Conservation (phyloP, 2,797 vertebrate species). For the Halcyon smyrnensis region DNA sequence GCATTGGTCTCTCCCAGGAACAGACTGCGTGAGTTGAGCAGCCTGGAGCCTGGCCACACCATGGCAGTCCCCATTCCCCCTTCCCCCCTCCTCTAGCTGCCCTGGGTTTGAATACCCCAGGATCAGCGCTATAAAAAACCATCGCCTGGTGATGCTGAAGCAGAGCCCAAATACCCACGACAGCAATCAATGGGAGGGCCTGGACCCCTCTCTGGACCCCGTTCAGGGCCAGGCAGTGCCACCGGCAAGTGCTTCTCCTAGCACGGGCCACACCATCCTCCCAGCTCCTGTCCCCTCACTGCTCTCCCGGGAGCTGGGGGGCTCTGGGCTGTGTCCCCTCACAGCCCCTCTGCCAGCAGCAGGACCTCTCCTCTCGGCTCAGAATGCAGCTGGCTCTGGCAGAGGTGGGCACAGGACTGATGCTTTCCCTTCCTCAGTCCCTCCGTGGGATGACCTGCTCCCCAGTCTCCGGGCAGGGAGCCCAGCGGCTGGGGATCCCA, state of each 20-base stretch:
- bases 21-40: not conserved
- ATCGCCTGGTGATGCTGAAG: not conserved
- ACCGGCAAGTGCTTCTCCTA: not conserved
- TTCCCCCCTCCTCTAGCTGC: not conserved
- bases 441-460: not conserved
- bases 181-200: not conserved
- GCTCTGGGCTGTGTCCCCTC: not conserved
- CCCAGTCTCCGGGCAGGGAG: not conserved
- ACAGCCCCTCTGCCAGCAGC: not conserved
- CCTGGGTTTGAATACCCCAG: not conserved
- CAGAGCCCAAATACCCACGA: not conserved
- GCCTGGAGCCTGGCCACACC: not conserved
- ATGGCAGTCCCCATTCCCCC: not conserved
- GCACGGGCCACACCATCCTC: accelerated
- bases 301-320: accelerated
- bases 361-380: not conserved
- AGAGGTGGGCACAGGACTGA: not conserved
- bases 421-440: not conserved
- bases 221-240: not conserved
- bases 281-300: not conserved
- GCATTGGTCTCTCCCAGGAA: not conserved
- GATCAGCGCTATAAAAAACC: not conserved
- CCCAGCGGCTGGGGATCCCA: not conserved
- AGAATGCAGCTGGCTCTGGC: not conserved
- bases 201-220: not conserved